Evolutionary conservation across 2,888 invertebrate species (phyloP).

Genomic region (Chalcis sispes): DNA sequence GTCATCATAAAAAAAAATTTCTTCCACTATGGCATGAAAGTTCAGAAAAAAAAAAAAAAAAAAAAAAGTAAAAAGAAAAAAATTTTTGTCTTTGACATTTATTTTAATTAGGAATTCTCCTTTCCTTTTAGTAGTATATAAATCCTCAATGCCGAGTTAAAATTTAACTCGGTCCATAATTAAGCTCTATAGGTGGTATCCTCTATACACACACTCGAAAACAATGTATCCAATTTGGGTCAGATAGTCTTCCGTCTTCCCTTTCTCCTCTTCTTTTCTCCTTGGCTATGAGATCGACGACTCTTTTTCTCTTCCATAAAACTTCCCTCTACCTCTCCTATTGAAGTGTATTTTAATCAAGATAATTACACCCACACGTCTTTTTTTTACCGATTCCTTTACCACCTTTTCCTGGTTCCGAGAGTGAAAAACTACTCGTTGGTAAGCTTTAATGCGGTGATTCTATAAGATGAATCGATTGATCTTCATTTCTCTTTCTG

Average conservation of each 20-base stretch:
- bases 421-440: neutral
- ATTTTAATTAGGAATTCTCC: too few species aligned
- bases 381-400: neutral
- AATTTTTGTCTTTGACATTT: too few species aligned
- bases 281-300: neutral
- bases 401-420: neutral
- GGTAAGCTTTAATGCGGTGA: neutral
- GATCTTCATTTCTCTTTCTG: too few species aligned
- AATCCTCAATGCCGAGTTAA: too few species aligned
- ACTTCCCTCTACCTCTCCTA: too few species aligned
- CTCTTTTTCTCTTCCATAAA: conserved; percentile 8
- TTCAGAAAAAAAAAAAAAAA: too few species aligned
- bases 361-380: neutral
- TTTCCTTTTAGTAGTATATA: too few species aligned
- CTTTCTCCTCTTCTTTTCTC: too few species aligned
- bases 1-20: too few species aligned
- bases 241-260: neutral
- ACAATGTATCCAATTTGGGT: neutral
- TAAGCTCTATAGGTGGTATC: neutral
- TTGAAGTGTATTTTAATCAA: conserved; percentile 30
- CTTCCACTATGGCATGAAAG: too few species aligned
- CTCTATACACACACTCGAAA: neutral
- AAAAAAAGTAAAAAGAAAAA: too few species aligned
- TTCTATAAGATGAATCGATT: too few species aligned
- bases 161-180: conserved; percentile 25